These are phyloP conservation scores for Pangasius larnaudii DNA, from an alignment of 2,797 vertebrate genomes.

Conservation along the genomic window DNA sequence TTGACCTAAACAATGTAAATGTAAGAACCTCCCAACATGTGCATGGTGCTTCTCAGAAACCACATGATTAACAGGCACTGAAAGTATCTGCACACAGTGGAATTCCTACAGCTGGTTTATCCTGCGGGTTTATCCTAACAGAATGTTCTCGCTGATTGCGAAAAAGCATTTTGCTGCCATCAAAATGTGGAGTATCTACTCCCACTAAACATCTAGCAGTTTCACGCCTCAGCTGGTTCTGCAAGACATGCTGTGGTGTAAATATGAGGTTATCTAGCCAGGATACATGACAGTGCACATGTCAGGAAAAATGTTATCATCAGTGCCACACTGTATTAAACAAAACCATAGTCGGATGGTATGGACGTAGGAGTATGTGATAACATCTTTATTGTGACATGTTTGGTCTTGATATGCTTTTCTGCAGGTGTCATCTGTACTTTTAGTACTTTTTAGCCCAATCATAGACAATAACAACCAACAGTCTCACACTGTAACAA, in stretches of 20 bases:
- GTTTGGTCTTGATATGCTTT: not conserved
- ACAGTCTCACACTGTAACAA: not conserved
- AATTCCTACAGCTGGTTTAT: conserved; percentile 15
- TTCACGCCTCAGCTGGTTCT: conserved; percentile 5
- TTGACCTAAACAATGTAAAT: not conserved
- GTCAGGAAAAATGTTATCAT: not conserved
- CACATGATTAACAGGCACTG: conserved; percentile 23
- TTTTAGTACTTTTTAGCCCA: not conserved
- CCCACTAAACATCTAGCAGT: not conserved
- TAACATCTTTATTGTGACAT: not conserved
- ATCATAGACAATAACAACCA: not conserved
- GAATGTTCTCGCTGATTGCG: not conserved
- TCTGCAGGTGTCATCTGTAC: not conserved
- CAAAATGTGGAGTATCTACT: not conserved
- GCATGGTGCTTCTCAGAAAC: not conserved
- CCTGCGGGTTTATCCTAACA: not conserved
- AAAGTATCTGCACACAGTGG: not conserved
- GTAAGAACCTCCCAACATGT: not conserved
- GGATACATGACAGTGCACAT: not conserved
- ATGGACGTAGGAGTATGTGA: not conserved
- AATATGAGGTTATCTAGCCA: not conserved
- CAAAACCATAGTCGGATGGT: not conserved
- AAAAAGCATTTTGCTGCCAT: not conserved
- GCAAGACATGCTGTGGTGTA: not conserved
- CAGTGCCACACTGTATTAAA: not conserved